These are phyloP conservation scores for Propithecus deckenii DNA, from an alignment of 2,797 vertebrate species.

Conservation along the genomic window DNA sequence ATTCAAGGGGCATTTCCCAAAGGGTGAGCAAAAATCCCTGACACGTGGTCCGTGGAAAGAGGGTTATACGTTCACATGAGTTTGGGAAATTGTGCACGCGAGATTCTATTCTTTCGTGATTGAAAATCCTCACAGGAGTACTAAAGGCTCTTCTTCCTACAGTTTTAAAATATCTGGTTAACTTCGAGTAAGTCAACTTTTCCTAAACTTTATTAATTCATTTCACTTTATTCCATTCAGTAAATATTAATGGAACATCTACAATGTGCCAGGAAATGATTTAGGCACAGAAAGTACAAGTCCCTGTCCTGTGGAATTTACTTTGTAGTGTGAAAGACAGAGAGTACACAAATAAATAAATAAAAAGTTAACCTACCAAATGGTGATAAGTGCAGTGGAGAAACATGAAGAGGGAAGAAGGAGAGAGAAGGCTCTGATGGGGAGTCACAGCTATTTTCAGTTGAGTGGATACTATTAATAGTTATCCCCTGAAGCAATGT, in stretches of 20 bases:
- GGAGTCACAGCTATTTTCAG: background rate
- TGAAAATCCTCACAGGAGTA: background rate
- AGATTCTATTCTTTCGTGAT: background rate
- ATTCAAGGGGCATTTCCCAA: background rate
- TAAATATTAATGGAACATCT: background rate
- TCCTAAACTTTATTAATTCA: background rate
- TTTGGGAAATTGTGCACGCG: background rate
- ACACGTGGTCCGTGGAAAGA: background rate
- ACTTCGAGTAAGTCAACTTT: background rate
- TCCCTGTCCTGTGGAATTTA: background rate
- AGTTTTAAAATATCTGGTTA: background rate
- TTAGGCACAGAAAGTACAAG: background rate
- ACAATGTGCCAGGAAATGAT: background rate
- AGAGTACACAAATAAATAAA: background rate
- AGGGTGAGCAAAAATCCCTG: background rate
- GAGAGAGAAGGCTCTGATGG: fast-evolving
- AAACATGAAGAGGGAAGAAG: background rate
- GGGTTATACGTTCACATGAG: background rate
- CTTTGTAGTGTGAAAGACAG: background rate
- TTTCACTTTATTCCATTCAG: background rate
- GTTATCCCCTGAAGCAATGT: background rate
- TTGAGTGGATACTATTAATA: background rate
- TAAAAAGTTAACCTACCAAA: background rate
- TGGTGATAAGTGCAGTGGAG: background rate
- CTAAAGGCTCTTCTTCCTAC: background rate